Base-by-base conservation (phyloP, 2,797 vertebrate species). In the Leptoclinus maculatus region DNA sequence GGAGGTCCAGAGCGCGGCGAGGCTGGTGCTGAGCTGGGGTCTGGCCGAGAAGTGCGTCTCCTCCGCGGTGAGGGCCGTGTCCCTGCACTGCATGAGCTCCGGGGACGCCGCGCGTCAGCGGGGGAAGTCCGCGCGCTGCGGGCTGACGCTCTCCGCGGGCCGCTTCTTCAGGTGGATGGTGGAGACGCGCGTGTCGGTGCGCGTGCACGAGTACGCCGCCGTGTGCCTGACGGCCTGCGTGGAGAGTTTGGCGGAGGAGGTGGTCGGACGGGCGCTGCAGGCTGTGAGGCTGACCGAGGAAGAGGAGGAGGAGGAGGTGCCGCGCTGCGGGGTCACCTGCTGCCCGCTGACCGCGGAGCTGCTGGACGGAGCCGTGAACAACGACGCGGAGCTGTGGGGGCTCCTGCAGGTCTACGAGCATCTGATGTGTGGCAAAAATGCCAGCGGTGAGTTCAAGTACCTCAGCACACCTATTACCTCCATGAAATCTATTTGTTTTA, bases 131-230 rank as follows among this genome's bases (percentile, higher is more conserved):
- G 94, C 95, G 9, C 94, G 97, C 38, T 98, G 97, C 32, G 96
- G 96, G 32, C 96, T 99, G 80, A 87, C 92, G 57, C 95, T 99
- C 25, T 97, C 96, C 0, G 97, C 97, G 68, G 97, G 97, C 0
- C 95, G 96, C 72, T 98, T 99, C 74, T 98, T 97, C 94, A 94
- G 97, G 90, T 99, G 98, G 98, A 99, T 99, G 97, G 96, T 97
- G 91, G 97, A 99, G 71, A 97, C 97, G 0, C 96, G 97, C 75
- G 96, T 99, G 87, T 97, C 97, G 0, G 97, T 97, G 68, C 96
- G 97, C 70, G 95, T 99, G 66, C 97, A 98, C 38, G 97, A 98
- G 71, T 96, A 97, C 49, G 97, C 97, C 0, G 97, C 97, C 54
- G 97, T 99, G 64, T 96, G 94, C 49, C 81, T 99, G 16, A 91